phyloP scores from a whole-genome alignment of 2,113 vertebrate species.

The Benitochromis conjunctus region DNA sequence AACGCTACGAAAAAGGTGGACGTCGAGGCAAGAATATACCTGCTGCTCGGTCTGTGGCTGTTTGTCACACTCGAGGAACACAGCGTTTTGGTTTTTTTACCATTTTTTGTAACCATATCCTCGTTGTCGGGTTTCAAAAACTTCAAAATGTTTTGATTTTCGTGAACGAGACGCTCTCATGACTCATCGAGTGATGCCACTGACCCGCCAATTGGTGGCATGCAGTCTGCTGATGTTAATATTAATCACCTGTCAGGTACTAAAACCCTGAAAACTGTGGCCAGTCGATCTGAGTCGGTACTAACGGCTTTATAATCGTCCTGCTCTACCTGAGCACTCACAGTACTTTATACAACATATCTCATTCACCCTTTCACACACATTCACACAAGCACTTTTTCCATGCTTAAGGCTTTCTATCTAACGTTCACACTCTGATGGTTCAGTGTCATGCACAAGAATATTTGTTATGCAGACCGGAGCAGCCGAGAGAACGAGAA shows the following conservation, averaged over 20 bases:
- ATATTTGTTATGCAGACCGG: not conserved
- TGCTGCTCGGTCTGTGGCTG: not conserved
- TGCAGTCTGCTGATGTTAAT: not conserved
- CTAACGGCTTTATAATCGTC: not conserved
- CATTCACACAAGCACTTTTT: not conserved
- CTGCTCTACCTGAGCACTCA: not conserved
- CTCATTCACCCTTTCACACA: not conserved
- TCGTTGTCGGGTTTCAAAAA: not conserved
- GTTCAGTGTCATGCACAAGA: not conserved
- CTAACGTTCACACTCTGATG: not conserved
- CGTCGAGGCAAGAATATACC: not conserved
- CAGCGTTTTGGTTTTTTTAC: fast-evolving
- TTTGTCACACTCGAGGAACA: not conserved
- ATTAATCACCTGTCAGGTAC: not conserved
- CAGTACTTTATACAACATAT: not conserved
- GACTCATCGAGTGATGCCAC: not conserved
- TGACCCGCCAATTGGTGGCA: not conserved
- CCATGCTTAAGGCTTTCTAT: not conserved
- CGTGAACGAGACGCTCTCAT: not conserved
- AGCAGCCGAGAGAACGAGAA: not conserved
- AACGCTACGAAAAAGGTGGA: not conserved
- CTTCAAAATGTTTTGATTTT: not conserved
- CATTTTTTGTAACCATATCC: not conserved
- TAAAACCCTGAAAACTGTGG: not conserved
- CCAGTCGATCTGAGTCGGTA: not conserved